These are phyloP conservation scores for Typhlichthys subterraneus DNA, from an alignment of 2,797 vertebrate species.

Conservation along the genomic window DNA sequence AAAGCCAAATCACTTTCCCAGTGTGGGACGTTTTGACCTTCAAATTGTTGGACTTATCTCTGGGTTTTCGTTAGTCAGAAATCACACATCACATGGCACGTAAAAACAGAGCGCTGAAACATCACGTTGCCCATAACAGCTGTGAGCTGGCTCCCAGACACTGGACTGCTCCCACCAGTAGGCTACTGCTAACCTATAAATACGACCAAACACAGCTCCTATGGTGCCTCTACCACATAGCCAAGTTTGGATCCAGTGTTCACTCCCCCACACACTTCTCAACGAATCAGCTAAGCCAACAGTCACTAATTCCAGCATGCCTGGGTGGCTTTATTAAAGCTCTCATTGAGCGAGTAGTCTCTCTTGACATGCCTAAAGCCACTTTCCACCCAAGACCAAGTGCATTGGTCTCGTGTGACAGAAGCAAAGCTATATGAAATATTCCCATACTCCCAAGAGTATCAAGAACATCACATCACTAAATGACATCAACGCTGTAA, in stretches of 20 bases:
- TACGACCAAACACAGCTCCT: slow-evolving; percentile 59
- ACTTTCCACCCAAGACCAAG: slow-evolving; percentile 30
- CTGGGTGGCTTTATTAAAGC: slow-evolving; percentile 65
- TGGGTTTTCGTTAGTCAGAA: slow-evolving; percentile 26
- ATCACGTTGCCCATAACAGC: slow-evolving; percentile 68
- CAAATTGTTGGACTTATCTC: slow-evolving; percentile 26
- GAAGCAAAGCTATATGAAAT: slow-evolving; percentile 40
- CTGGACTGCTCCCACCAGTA: slow-evolving; percentile 51
- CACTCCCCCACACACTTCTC: slow-evolving; percentile 44
- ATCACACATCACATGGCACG: slow-evolving; percentile 25
- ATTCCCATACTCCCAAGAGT: slow-evolving; percentile 51
- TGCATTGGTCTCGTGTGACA: slow-evolving; percentile 53
- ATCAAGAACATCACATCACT: slow-evolving; percentile 30
- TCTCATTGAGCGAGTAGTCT: slow-evolving; percentile 48
- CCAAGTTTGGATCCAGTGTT: slow-evolving; percentile 72
- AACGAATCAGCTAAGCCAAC: slow-evolving; percentile 76
- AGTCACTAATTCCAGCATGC: slow-evolving; percentile 64
- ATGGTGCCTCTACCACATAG: slow-evolving; percentile 55
- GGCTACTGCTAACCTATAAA: slow-evolving; percentile 53
- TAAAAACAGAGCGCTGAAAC: slow-evolving; percentile 66
- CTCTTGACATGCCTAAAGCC: slow-evolving; percentile 48
- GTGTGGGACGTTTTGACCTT: slow-evolving; percentile 28
- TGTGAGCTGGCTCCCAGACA: slow-evolving; percentile 55
- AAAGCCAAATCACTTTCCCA: slow-evolving; percentile 24
- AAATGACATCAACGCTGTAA: slow-evolving; percentile 52